These are phyloP conservation scores for Perca fluviatilis DNA, from an alignment of 2,113 vertebrate genomes.

Conservation along the genomic window DNA sequence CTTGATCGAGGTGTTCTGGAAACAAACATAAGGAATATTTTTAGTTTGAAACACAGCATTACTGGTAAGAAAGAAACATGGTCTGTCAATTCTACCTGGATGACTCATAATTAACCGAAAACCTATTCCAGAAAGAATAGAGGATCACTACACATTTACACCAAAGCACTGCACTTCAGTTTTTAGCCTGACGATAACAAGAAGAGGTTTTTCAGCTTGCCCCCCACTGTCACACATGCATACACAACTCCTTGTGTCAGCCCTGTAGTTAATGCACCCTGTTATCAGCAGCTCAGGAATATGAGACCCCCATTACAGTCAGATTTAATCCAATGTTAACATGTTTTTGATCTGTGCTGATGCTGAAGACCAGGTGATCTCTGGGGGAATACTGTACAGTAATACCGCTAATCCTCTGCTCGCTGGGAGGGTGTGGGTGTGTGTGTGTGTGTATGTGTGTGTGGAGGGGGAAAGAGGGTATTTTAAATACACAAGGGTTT, in stretches of 20 bases:
- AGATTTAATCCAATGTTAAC: not conserved
- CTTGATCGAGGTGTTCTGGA: not conserved
- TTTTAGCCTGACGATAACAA: conserved; percentile 5
- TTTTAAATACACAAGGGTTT: conserved; percentile 35
- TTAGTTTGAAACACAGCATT: not conserved
- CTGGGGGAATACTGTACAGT: conserved; percentile 31
- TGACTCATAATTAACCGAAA: not conserved
- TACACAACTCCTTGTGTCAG: not conserved
- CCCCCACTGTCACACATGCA: not conserved
- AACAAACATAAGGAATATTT: not conserved
- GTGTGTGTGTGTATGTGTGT: not conserved
- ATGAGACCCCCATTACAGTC: conserved; percentile 9
- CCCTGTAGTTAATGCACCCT: not conserved
- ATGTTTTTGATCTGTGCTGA: conserved; percentile 33
- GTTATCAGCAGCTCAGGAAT: conserved; percentile 16
- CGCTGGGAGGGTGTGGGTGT: conserved; percentile 2
- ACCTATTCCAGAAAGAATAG: not conserved
- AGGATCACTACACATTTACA: not conserved
- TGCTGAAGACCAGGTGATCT: conserved; percentile 47
- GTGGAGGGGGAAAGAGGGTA: not conserved
- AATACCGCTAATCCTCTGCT: conserved; percentile 51
- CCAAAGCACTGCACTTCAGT: not conserved
- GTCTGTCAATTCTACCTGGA: not conserved
- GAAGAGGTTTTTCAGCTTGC: not conserved
- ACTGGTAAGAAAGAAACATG: not conserved